These are phyloP conservation scores for Neomorphus geoffroyi DNA, from an alignment of 2,797 vertebrate species.

Conservation along the genomic window DNA sequence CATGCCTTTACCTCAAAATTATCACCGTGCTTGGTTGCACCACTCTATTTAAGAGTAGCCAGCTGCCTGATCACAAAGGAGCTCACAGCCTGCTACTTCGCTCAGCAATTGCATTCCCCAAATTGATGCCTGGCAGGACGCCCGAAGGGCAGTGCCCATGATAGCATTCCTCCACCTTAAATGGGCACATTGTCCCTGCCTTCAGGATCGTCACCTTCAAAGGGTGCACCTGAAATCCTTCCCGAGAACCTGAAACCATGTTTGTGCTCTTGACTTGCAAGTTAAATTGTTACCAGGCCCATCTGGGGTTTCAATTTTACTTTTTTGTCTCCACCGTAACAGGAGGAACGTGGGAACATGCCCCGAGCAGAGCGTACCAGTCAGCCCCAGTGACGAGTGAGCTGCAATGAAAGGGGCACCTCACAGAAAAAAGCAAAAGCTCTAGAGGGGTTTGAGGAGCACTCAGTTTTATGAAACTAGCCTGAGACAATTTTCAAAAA, in stretches of 20 bases:
- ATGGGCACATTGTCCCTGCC: slow-evolving; percentile 35
- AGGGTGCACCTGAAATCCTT: neutral
- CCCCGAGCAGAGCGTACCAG: neutral
- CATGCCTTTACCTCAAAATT: neutral
- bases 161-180: slow-evolving; percentile 43
- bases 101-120: neutral
- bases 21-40: neutral
- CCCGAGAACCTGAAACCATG: slow-evolving; percentile 38
- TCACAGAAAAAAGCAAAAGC: neutral
- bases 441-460: neutral
- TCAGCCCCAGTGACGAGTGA: neutral
- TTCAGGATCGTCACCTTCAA: neutral
- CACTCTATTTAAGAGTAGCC: neutral
- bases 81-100: neutral
- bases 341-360: slow-evolving; percentile 54
- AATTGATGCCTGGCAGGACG: slow-evolving; percentile 2
- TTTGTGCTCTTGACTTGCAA: neutral
- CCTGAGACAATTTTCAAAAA: neutral
- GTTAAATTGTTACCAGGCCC: neutral
- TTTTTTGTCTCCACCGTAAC: slow-evolving; percentile 45
- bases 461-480: neutral
- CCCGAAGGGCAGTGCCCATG: neutral
- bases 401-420: slow-evolving; percentile 12
- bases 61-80: neutral
- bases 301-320: slow-evolving; percentile 7